Percentiles rank a stretch among this genome's conserved stretches.
phyloP scores from a whole-genome alignment of 2,113 vertebrate genomes.

The Caranx ignobilis region DNA sequence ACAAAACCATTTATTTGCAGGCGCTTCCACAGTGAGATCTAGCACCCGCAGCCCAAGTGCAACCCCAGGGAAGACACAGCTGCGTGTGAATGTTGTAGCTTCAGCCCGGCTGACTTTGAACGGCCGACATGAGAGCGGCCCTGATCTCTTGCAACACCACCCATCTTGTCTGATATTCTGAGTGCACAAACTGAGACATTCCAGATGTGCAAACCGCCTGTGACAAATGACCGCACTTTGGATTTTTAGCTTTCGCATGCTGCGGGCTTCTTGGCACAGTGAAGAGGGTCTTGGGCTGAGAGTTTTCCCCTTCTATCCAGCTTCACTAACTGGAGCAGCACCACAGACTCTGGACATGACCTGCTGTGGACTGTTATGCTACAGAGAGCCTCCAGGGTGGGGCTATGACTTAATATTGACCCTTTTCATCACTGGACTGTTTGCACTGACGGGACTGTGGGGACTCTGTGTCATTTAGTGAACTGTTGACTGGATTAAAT shows the following conservation, averaged over 20 bases:
- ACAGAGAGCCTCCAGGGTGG: constrained; percentile 52
- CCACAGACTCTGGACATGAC: constrained; percentile 57
- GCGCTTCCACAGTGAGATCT: constrained; percentile 77
- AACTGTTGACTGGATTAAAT: constrained; percentile 68
- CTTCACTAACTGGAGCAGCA: constrained; percentile 55
- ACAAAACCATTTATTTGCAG: constrained; percentile 82
- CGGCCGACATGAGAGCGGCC: constrained; percentile 34
- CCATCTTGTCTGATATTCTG: constrained; percentile 81
- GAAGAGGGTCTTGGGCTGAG: constrained; percentile 38
- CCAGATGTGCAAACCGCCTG: constrained; percentile 66
- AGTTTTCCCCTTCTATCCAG: constrained; percentile 35
- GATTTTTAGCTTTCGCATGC: constrained; percentile 55
- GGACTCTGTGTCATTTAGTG: constrained; percentile 52
- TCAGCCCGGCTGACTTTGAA: constrained; percentile 71
- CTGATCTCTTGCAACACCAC: constrained; percentile 75
- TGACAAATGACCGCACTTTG: constrained; percentile 70
- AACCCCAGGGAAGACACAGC: constrained; percentile 67
- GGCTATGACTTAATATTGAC: constrained; percentile 72
- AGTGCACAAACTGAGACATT: constrained; percentile 84
- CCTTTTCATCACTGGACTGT: constrained; percentile 49
- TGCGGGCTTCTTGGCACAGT: constrained; percentile 43
- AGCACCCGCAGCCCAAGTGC: constrained; percentile 71
- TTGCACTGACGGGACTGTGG: constrained; percentile 49
- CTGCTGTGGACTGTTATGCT: constrained; percentile 68
- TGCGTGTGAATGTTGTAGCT: constrained; percentile 69